phyloP scores from a whole-genome alignment of 2,113 vertebrate species.

The Barbus barbus region DNA sequence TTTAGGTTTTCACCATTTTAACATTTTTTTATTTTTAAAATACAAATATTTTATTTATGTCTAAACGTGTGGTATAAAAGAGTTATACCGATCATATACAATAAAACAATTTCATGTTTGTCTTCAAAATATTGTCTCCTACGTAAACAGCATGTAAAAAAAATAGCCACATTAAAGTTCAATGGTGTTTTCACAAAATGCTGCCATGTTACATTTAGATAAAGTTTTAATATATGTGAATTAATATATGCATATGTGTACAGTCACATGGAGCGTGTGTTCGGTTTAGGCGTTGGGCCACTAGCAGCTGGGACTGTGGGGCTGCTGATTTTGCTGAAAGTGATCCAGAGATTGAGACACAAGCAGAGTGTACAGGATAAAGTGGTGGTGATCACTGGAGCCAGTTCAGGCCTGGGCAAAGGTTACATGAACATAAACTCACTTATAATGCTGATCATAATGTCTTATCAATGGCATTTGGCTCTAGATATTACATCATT shows the following conservation, averaged over 20 bases:
- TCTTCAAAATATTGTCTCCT: too few relatives aligned
- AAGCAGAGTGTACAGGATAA: slow-evolving; percentile 74
- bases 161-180: neutral
- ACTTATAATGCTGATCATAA: neutral
- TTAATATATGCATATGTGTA: neutral
- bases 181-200: neutral
- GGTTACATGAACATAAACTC: slow-evolving; percentile 70
- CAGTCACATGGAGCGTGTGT: slow-evolving; percentile 66
- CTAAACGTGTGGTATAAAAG: too few relatives aligned
- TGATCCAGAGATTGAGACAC: slow-evolving; percentile 77
- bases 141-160: too few relatives aligned
- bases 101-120: too few relatives aligned
- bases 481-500: neutral
- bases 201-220: neutral
- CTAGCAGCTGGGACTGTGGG: slow-evolving; percentile 82
- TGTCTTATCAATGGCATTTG: neutral
- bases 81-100: too few relatives aligned
- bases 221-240: neutral
- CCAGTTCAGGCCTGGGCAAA: slow-evolving; percentile 94
- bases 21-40: neutral
- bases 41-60: neutral
- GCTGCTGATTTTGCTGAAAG: slow-evolving; percentile 78
- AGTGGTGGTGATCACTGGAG: slow-evolving; percentile 93
- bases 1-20: too few relatives aligned
- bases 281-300: slow-evolving; percentile 68